Conservation (phyloP, 1,140 invertebrate genomes). For the Leptinotarsa defecta region DNA sequence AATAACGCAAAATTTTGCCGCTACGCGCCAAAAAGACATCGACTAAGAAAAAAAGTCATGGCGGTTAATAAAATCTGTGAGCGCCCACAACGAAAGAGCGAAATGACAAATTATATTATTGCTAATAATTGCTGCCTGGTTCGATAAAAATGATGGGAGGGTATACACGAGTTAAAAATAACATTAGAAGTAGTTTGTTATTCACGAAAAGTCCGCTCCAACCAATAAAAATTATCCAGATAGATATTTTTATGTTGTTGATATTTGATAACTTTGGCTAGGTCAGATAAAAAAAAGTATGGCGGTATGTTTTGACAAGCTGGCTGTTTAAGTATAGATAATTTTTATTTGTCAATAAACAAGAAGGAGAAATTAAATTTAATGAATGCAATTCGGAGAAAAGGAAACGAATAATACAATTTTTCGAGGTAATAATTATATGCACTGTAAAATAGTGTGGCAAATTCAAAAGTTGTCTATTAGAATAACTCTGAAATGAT, state of each 20-base stretch:
- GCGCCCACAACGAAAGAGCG: slow-evolving; percentile 13
- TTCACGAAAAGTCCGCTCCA: background rate
- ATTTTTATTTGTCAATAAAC: background rate
- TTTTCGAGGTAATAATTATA: too few species aligned
- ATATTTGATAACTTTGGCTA: slow-evolving; percentile 24
- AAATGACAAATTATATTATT: slow-evolving; percentile 16
- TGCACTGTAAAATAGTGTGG: too few species aligned
- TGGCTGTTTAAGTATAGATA: background rate
- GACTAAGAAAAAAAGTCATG: slow-evolving; percentile 25
- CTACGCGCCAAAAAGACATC: slow-evolving; percentile 8
- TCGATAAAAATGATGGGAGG: slow-evolving; percentile 19
- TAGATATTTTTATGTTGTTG: slow-evolving; percentile 24
- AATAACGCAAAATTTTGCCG: slow-evolving; percentile 11
- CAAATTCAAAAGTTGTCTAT: too few species aligned
- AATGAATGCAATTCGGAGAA: too few species aligned
- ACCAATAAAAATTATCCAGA: slow-evolving; percentile 22
- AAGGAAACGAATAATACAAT: too few species aligned
- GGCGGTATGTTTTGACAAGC: slow-evolving; percentile 11
- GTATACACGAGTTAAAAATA: slow-evolving; percentile 17
- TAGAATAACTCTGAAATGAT: too few species aligned
- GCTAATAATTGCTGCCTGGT: slow-evolving; percentile 15
- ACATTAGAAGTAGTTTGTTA: background rate
- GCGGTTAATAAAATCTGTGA: slow-evolving; percentile 22
- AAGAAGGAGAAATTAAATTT: background rate
- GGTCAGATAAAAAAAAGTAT: slow-evolving; percentile 23